Conservation (phyloP, 2,888 invertebrate species). For the Aethes cnicana region DNA sequence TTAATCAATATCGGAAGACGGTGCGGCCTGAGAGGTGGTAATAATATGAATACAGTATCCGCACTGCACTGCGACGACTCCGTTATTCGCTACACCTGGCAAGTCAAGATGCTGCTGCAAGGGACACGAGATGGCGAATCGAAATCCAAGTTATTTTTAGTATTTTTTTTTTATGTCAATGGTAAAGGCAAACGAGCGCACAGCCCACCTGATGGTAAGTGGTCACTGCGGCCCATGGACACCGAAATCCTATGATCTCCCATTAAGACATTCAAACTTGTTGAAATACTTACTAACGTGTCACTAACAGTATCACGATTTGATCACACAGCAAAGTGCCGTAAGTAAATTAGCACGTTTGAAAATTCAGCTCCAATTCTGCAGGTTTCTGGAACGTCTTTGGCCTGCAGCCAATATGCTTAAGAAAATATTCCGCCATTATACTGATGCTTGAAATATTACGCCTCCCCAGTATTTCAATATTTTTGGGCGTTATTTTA, state of each 20-base stretch:
- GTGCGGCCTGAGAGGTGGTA: too few species aligned
- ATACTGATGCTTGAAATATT: slow-evolving; percentile 15
- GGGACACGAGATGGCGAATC: slow-evolving; percentile 39
- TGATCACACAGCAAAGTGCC: slow-evolving; percentile 15
- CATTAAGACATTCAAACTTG: too few species aligned
- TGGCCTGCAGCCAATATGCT: too few species aligned
- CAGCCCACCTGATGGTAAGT: too few species aligned
- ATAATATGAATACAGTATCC: slow-evolving; percentile 74
- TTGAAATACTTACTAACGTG: background rate
- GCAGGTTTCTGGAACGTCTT: slow-evolving; percentile 18
- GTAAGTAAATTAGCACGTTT: slow-evolving; percentile 25
- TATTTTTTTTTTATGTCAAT: too few species aligned
- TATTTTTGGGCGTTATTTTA: too few species aligned
- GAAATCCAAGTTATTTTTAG: background rate
- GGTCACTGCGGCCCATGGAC: too few species aligned
- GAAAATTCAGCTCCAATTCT: slow-evolving; percentile 26
- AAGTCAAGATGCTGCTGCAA: slow-evolving; percentile 62
- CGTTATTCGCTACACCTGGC: slow-evolving; percentile 77
- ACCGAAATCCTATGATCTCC: too few species aligned
- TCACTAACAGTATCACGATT: background rate
- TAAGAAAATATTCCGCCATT: too few species aligned
- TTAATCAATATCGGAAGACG: too few species aligned
- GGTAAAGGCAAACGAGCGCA: too few species aligned
- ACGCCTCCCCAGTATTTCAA: slow-evolving; percentile 1
- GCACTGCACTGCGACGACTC: slow-evolving; percentile 78